Evolutionary conservation across 2,113 vertebrate species (phyloP).

Genomic region (Merops nubicus): DNA sequence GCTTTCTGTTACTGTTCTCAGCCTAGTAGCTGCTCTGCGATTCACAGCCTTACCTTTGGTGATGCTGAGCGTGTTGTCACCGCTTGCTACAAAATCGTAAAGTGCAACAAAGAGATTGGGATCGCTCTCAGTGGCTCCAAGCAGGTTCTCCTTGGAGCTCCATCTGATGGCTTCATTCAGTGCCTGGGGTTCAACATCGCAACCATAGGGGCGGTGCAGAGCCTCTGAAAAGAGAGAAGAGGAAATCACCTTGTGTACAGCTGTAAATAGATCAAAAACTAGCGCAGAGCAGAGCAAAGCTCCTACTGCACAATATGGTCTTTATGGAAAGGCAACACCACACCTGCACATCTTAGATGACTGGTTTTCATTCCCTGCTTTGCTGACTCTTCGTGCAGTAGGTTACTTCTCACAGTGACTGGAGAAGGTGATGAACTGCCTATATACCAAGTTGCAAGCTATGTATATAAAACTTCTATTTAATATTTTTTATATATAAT

Average conservation of each 20-base stretch:
- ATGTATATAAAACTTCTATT: background rate
- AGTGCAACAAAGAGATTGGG: slow-evolving; percentile 99
- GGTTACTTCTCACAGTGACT: background rate
- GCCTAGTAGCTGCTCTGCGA: background rate
- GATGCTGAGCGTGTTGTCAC: slow-evolving; percentile 99
- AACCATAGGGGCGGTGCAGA: slow-evolving; percentile 90
- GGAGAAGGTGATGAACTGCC: background rate
- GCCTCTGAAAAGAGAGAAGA: slow-evolving; percentile 82
- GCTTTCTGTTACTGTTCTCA: background rate
- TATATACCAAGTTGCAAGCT: background rate
- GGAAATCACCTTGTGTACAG: background rate
- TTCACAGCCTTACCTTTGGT: slow-evolving; percentile 87
- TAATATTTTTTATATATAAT: background rate
- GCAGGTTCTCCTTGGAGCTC: slow-evolving; percentile 98
- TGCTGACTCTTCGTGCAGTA: background rate
- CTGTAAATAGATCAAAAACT: background rate
- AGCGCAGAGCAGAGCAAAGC: background rate
- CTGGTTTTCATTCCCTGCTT: background rate
- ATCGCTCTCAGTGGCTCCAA: slow-evolving; percentile 95
- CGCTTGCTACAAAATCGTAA: slow-evolving; percentile 99
- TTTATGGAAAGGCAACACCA: background rate
- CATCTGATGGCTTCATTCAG: slow-evolving; percentile 96
- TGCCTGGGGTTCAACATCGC: slow-evolving; percentile 86
- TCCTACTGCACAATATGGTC: background rate
- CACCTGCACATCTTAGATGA: rapidly evolving